Conservation (phyloP, 2,113 vertebrate genomes). For the Okapia johnstoni region DNA sequence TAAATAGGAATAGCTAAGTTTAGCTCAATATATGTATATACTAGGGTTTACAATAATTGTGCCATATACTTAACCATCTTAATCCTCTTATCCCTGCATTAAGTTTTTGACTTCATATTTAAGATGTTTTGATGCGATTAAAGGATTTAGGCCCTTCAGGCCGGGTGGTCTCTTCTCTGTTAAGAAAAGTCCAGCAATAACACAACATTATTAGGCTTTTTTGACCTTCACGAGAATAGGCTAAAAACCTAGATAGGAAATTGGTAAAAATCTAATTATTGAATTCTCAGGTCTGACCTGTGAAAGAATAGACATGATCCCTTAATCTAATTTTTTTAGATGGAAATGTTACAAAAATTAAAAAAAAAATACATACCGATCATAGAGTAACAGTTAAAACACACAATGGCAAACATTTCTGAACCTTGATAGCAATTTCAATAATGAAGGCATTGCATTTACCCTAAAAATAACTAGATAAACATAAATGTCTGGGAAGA, state of each 20-base stretch:
- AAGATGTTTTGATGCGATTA: conserved; percentile 54
- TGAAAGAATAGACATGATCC: neutral
- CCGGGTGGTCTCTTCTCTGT: conserved; percentile 39
- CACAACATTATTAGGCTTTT: conserved; percentile 6
- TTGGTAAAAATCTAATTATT: neutral
- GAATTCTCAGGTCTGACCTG: neutral
- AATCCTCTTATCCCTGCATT: conserved; percentile 52
- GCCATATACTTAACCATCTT: neutral
- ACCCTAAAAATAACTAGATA: neutral
- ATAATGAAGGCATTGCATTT: neutral
- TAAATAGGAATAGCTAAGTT: neutral
- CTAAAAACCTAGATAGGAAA: neutral
- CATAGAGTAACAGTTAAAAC: neutral
- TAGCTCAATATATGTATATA: neutral
- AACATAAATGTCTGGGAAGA: neutral
- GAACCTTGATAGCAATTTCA: neutral
- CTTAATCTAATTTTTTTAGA: neutral
- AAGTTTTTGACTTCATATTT: conserved; percentile 50
- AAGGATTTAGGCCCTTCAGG: conserved; percentile 44
- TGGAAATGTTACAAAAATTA: neutral
- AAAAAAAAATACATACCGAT: neutral
- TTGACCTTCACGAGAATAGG: neutral
- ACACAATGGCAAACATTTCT: neutral
- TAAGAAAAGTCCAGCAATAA: neutral
- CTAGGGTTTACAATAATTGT: conserved; percentile 14